Percentiles rank a stretch among this genome's conserved stretches.
Evolutionary conservation across 2,113 vertebrate genomes (phyloP).

Genomic region (Stigmatopora argus): DNA sequence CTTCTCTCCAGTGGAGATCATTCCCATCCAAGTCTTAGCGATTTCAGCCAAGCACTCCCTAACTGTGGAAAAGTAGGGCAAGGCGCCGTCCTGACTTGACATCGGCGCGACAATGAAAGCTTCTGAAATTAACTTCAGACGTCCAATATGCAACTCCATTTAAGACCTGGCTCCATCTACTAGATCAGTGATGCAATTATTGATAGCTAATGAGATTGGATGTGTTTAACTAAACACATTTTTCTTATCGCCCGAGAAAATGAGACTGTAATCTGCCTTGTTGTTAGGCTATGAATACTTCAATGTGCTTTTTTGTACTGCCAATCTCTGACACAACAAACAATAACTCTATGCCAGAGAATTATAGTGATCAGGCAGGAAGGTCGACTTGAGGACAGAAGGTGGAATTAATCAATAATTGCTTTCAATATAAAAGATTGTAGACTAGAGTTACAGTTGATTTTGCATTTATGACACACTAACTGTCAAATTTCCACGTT

Average conservation of each 20-base stretch:
- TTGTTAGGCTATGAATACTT: too few relatives aligned
- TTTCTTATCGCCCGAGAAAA: not conserved
- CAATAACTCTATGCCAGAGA: too few relatives aligned
- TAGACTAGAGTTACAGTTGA: too few relatives aligned
- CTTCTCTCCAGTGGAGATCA: slow-evolving; percentile 31
- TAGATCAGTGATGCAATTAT: not conserved
- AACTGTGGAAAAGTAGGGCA: slow-evolving; percentile 38
- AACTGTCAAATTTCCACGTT: too few relatives aligned
- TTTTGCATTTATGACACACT: too few relatives aligned
- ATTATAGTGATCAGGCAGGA: too few relatives aligned
- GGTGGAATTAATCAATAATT: too few relatives aligned
- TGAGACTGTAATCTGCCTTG: not conserved
- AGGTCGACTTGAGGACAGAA: too few relatives aligned
- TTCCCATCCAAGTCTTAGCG: slow-evolving; percentile 25
- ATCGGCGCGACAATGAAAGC: slow-evolving; percentile 17
- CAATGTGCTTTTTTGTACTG: not conserved
- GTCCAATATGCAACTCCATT: not conserved
- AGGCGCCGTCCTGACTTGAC: slow-evolving; percentile 34
- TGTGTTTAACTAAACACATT: not conserved
- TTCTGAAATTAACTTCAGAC: slow-evolving; percentile 20
- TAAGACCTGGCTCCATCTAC: not conserved
- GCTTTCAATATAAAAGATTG: too few relatives aligned
- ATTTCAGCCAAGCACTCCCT: slow-evolving; percentile 34
- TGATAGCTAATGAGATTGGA: not conserved
- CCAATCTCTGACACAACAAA: slow-evolving; percentile 5